Evolutionary conservation across 2,113 vertebrate genomes (phyloP).

Genomic region (Ophthalmolycus amberensis): DNA sequence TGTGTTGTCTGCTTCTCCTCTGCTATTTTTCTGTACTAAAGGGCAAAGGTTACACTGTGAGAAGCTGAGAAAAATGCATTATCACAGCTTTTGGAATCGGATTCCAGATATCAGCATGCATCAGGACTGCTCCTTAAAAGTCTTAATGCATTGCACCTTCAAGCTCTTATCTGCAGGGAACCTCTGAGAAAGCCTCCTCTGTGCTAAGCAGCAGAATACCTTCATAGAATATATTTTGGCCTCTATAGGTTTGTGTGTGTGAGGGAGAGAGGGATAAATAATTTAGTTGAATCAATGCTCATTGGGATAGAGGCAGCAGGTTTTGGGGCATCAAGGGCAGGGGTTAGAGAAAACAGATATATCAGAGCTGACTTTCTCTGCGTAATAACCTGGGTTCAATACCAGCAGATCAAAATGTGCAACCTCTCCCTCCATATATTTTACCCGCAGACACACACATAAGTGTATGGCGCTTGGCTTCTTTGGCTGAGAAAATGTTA

Average conservation of each 20-base stretch:
- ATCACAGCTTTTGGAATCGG: slow-evolving; percentile 23
- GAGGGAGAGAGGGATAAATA: slow-evolving; percentile 61
- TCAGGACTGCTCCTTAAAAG: slow-evolving; percentile 40
- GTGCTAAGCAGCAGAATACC: slow-evolving; percentile 32
- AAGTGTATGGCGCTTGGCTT: not conserved
- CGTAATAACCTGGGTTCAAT: slow-evolving; percentile 35
- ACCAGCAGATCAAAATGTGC: slow-evolving; percentile 36
- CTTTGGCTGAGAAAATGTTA: not conserved
- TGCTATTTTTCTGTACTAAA: slow-evolving; percentile 7
- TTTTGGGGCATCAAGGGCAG: slow-evolving; percentile 61
- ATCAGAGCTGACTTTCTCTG: slow-evolving; percentile 58
- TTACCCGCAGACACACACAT: not conserved
- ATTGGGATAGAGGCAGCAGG: slow-evolving; percentile 61
- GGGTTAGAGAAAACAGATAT: slow-evolving; percentile 63
- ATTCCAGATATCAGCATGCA: slow-evolving; percentile 31
- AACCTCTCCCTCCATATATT: not conserved
- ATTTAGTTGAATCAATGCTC: slow-evolving; percentile 71
- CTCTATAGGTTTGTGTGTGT: slow-evolving; percentile 10
- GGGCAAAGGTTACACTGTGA: slow-evolving; percentile 11
- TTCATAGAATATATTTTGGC: slow-evolving; percentile 45
- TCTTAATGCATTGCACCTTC: slow-evolving; percentile 40
- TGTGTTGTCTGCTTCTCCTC: not conserved
- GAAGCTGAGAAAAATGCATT: slow-evolving; percentile 33
- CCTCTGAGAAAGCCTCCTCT: slow-evolving; percentile 26
- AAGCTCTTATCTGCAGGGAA: slow-evolving; percentile 43